Evolutionary conservation across 2,113 vertebrate species (phyloP).

Genomic region (Myotis davidii): DNA sequence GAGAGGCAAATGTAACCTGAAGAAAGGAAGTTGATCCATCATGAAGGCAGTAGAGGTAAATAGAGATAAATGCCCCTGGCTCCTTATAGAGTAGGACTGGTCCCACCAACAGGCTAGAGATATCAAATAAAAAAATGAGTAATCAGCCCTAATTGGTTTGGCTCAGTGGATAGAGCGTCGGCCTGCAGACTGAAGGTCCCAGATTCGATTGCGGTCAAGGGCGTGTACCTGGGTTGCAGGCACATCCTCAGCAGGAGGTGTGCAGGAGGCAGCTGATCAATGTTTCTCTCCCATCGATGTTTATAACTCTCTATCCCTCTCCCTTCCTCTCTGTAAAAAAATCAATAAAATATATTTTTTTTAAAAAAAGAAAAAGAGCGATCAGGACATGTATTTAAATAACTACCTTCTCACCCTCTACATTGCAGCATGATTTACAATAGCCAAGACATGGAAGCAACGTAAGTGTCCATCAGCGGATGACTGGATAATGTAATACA

Average conservation of each 20-base stretch:
- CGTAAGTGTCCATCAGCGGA: background rate
- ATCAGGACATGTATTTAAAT: background rate
- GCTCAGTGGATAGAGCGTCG: no score
- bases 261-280: no score
- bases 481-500: background rate
- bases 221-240: no score
- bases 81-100: background rate
- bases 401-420: background rate
- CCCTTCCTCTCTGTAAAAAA: no score
- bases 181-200: no score
- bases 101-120: background rate
- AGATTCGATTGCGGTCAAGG: no score
- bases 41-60: background rate
- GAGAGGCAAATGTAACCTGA: background rate
- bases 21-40: background rate
- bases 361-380: background rate
- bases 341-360: no score
- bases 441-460: background rate
- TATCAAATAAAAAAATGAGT: background rate
- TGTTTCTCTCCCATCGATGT: no score
- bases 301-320: no score
- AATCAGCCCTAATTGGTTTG: no score
- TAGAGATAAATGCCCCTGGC: background rate
- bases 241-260: no score
- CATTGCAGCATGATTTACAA: background rate